Evolutionary conservation across 1,140 invertebrate genomes (phyloP), one percentile per base, ranked within the genome.

Genomic region (Bombus picipes): DNA sequence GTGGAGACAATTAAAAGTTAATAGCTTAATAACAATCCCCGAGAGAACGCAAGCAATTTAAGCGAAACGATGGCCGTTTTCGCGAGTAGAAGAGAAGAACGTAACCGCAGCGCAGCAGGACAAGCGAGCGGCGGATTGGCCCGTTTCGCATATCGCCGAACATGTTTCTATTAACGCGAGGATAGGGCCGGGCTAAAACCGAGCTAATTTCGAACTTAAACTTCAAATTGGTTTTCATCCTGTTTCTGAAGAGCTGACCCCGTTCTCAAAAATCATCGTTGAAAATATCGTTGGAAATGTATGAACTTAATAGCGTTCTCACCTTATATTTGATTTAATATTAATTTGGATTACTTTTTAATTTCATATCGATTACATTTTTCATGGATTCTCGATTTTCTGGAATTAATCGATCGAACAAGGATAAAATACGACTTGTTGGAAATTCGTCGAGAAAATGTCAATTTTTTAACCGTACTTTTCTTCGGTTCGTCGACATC

Each of bases 111-210:
- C 41, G 15, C 41, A 34, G n/a, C 41, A 12, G 72, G n/a, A 74
- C 41, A 34, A 32, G 72, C 41, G n/a, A 43, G n/a, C 12, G n/a
- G 13, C 62, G 81, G 73, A 83, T 83, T 83, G 59, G 32, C 37
- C 65, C 34, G 73, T 84, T 79, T 28, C 76, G 53, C 66, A 47
- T 84, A 84, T 84, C 76, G 83, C 57, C 32, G 68, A 80, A 62
- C 83, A 62, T 80, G 76, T 72, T 84, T 80, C 83, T 80, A 72
- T 84, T 84, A 84, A 84, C 65, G 65, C 77, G 66, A 13, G 41
- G 34, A 77, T 62, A 75, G 66, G 18, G 22, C 10, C n/a, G 8
- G 28, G n/a, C 37, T 71, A 41, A 78, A 84, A 79, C 82, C 76
- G 53, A 72, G 66, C 66, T 84, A 84, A 79, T 84, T 84, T 80